Conservation (phyloP, 2,113 vertebrate genomes). For the Galbula dea region DNA sequence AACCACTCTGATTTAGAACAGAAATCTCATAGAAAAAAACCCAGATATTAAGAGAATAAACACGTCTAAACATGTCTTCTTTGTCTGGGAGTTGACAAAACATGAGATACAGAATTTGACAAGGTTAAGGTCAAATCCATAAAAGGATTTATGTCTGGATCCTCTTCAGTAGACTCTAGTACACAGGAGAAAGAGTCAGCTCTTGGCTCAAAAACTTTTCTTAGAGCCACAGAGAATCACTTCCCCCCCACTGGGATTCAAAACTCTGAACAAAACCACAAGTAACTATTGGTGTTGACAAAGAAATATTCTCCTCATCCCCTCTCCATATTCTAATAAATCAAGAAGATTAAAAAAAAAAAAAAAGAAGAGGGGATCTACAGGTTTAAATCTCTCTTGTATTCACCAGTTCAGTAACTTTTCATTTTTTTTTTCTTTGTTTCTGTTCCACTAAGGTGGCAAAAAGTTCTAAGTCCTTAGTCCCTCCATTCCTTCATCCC, state of each 20-base stretch:
- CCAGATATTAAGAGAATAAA: neutral
- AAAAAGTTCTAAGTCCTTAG: neutral
- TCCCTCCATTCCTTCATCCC: neutral
- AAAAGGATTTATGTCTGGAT: conserved; percentile 29
- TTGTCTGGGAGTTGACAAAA: neutral
- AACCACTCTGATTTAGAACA: neutral
- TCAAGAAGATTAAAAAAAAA: neutral
- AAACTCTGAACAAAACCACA: neutral
- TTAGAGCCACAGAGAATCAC: neutral
- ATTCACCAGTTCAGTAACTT: neutral
- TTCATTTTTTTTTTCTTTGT: neutral
- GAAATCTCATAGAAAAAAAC: neutral
- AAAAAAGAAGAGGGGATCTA: neutral
- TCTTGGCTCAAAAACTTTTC: conserved; percentile 13
- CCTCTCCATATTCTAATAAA: neutral
- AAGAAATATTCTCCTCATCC: neutral
- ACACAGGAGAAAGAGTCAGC: neutral
- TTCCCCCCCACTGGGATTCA: neutral
- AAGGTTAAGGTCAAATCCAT: conserved; percentile 36
- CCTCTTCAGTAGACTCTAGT: neutral
- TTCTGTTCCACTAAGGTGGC: neutral
- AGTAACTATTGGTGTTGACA: neutral
- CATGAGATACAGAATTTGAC: neutral
- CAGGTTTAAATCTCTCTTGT: neutral
- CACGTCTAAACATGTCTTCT: neutral